phyloP scores from a whole-genome alignment of 35 echinoderm and acorn worm species.

The Anneissia japonica region DNA sequence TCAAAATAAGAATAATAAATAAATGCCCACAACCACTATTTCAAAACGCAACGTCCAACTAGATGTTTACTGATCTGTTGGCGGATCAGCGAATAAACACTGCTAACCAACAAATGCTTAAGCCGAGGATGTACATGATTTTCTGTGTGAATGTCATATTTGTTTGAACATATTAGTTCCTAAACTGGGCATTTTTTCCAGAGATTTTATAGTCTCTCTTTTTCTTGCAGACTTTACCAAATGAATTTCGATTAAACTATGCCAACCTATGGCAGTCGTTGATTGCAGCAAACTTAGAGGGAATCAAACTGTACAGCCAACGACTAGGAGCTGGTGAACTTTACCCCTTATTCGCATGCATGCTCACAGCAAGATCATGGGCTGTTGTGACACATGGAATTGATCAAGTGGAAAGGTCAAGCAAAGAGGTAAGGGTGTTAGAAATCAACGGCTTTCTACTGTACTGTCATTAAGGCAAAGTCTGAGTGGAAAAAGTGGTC shows the following conservation, averaged over 20 bases:
- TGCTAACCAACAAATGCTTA: too few relatives aligned
- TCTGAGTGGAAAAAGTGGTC: background rate
- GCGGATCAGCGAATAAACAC: too few relatives aligned
- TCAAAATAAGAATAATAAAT: too few relatives aligned
- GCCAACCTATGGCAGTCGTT: conserved; percentile 77
- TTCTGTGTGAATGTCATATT: background rate
- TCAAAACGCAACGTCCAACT: too few relatives aligned
- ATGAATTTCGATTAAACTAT: conserved; percentile 94
- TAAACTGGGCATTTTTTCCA: background rate
- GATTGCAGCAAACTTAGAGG: conserved; percentile 75
- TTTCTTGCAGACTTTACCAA: conserved; percentile 62
- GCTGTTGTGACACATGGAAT: conserved; percentile 70
- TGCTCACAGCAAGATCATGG: conserved; percentile 93
- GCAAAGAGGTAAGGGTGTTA: conserved; percentile 54
- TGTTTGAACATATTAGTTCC: background rate
- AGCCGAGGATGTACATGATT: too few relatives aligned
- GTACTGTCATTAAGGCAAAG: background rate
- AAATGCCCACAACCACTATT: too few relatives aligned
- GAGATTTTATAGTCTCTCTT: background rate
- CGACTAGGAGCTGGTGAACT: conserved; percentile 79
- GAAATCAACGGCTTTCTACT: background rate
- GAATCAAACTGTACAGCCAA: conserved; percentile 78
- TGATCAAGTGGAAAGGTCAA: conserved; percentile 54
- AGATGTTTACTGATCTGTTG: too few relatives aligned
- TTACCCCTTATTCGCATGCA: conserved; percentile 95